Conservation (phyloP, 2,888 invertebrate genomes). For the Erebia aethiops region DNA sequence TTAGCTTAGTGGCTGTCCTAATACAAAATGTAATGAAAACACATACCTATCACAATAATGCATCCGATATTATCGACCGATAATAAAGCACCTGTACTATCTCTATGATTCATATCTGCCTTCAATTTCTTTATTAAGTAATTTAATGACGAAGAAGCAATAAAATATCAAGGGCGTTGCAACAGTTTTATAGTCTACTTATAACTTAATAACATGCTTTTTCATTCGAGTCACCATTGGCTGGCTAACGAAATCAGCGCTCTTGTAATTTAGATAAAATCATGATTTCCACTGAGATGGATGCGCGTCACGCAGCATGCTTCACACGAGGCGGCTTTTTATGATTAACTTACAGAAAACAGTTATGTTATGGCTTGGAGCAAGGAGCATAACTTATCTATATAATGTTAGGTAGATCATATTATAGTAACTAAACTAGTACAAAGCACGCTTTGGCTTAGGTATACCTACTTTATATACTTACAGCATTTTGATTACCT, state of each 20-base stretch:
- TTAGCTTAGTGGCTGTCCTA: no score
- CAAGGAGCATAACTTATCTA: slow-evolving; percentile 3
- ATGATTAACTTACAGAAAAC: neutral
- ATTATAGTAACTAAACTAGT: no score
- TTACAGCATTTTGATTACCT: no score
- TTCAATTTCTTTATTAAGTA: neutral
- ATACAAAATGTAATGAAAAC: no score
- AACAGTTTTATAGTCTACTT: slow-evolving; percentile 16
- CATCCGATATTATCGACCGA: no score
- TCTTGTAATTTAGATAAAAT: slow-evolving; percentile 26
- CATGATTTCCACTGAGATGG: slow-evolving; percentile 22
- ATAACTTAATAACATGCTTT: slow-evolving; percentile 14
- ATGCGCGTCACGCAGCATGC: slow-evolving; percentile 11
- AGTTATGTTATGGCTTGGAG: slow-evolving; percentile 11
- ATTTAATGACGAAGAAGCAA: neutral
- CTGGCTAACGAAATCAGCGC: slow-evolving; percentile 19
- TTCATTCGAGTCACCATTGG: slow-evolving; percentile 16
- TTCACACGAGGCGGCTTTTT: slow-evolving; percentile 1
- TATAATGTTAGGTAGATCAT: no score
- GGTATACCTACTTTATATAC: no score
- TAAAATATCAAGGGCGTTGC: neutral
- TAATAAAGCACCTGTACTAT: no score
- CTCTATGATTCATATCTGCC: neutral
- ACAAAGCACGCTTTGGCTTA: no score
- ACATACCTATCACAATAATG: no score